Conservation (phyloP, 2,797 vertebrate species). For the Phylloscopus collybita region DNA sequence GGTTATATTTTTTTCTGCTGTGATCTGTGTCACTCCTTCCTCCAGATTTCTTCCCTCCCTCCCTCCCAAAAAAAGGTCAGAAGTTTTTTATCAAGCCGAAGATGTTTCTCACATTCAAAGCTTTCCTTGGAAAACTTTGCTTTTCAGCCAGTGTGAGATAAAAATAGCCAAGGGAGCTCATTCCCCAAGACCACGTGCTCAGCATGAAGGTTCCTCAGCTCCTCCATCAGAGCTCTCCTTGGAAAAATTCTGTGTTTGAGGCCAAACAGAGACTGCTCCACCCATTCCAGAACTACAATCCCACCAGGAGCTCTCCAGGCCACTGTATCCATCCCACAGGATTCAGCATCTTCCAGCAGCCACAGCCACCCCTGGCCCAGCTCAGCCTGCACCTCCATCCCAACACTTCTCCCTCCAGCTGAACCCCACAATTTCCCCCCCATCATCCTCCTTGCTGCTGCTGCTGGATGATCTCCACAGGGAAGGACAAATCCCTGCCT, state of each 20-base stretch:
- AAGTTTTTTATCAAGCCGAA: not conserved
- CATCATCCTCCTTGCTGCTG: not conserved
- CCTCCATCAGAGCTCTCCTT: not conserved
- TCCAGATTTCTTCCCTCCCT: not conserved
- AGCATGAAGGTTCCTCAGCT: not conserved
- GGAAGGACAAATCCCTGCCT: not conserved
- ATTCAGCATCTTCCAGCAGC: not conserved
- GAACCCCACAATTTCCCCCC: not conserved
- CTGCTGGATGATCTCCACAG: not conserved
- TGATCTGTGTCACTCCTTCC: not conserved
- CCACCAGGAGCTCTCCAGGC: not conserved
- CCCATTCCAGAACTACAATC: rapidly evolving
- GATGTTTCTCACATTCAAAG: not conserved
- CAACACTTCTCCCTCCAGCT: not conserved
- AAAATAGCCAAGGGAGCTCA: not conserved
- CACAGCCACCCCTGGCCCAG: not conserved
- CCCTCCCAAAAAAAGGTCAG: not conserved
- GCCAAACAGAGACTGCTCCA: not conserved
- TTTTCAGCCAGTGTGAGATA: not conserved
- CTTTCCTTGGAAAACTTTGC: not conserved
- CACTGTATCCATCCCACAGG: not conserved
- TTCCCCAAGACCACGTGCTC: not conserved
- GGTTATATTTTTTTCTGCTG: rapidly evolving
- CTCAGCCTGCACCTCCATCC: not conserved
- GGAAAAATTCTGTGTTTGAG: not conserved